Evolutionary conservation across 2,113 vertebrate genomes (phyloP).

Genomic region (Aldabrachelys gigantea): DNA sequence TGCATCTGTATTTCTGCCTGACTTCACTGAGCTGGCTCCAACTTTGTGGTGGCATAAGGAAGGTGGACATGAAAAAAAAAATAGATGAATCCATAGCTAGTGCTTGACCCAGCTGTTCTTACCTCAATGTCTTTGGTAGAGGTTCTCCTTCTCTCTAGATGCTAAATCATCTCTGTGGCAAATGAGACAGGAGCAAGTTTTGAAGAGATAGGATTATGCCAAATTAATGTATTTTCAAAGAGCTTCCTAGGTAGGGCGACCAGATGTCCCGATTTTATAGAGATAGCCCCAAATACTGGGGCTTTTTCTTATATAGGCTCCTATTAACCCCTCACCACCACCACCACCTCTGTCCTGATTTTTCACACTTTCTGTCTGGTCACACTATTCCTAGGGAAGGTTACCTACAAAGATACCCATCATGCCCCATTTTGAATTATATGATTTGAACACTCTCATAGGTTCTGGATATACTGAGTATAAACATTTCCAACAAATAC

Average conservation of each 20-base stretch:
- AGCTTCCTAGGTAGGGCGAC: neutral
- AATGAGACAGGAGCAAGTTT: neutral
- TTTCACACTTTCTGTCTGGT: no score
- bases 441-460: neutral
- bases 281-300: no score
- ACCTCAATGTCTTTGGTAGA: neutral
- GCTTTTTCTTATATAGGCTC: no score
- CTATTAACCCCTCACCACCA: no score
- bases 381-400: neutral
- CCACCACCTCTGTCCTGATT: no score
- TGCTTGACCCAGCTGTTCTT: neutral
- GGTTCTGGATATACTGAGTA: neutral
- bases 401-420: neutral
- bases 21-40: neutral
- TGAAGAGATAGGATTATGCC: neutral
- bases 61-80: neutral
- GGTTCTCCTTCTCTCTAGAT: neutral
- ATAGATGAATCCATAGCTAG: neutral
- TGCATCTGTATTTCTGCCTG: rapidly evolving
- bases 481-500: neutral
- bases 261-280: no score
- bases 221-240: neutral
- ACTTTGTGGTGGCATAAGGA: neutral
- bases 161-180: neutral
- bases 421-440: neutral